These are phyloP conservation scores for Drosophila paulistorum DNA, from an alignment of 1,140 invertebrate genomes.

Conservation along the genomic window DNA sequence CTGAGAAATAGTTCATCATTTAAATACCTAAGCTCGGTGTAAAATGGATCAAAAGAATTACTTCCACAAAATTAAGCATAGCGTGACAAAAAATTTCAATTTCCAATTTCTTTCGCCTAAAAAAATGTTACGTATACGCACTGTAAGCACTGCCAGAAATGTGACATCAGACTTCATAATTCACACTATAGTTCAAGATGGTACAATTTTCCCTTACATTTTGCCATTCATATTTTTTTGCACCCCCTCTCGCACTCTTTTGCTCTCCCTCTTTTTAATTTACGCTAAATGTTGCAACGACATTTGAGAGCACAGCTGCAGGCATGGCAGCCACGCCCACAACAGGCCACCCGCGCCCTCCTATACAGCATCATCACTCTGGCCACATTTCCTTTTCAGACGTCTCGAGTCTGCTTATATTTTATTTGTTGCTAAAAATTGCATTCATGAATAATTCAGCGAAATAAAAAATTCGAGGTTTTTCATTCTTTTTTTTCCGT, in stretches of 20 bases:
- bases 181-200: conserved; percentile 52
- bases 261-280: conserved; percentile 58
- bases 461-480: conserved; percentile 75
- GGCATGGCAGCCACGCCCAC: conserved; percentile 34
- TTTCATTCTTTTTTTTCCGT: conserved; percentile 28
- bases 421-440: conserved; percentile 81
- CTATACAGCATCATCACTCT: conserved; percentile 16
- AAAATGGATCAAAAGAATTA: conserved; percentile 16
- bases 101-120: conserved; percentile 9
- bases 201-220: conserved; percentile 28
- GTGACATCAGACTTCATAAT: conserved; percentile 59
- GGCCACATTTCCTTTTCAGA: conserved; percentile 5
- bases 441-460: conserved; percentile 80
- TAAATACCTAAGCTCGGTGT: neutral
- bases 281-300: conserved; percentile 67
- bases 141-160: conserved; percentile 11
- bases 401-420: conserved; percentile 65
- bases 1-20: no score
- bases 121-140: conserved; percentile 33
- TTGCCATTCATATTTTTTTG: conserved; percentile 4
- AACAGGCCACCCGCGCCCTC: neutral
- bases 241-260: conserved; percentile 13
- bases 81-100: conserved; percentile 7
- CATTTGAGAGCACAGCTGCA: conserved; percentile 58
- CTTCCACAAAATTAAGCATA: conserved; percentile 65